Base-by-base conservation (phyloP, 23 tunicate genomes). In the Clavelina lepadiformis region DNA sequence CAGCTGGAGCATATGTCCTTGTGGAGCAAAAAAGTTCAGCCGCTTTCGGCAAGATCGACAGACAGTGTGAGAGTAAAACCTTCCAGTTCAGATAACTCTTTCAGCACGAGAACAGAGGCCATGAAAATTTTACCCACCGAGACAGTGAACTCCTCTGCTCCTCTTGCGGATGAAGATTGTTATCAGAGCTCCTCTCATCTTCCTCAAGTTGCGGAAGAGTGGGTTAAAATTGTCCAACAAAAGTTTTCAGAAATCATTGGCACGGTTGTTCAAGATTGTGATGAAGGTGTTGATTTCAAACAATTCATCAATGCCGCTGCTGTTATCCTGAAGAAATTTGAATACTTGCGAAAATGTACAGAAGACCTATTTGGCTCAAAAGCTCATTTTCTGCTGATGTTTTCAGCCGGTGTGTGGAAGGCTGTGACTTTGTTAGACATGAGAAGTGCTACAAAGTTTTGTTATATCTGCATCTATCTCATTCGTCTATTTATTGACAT, bases 11-110 rank as follows among this genome's bases (percentile, higher is more conserved):
- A 57, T 20, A 8, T 68, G 27, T 35, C 69, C 31, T 25, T 31
- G 35, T 78, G 61, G 60, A 38, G 41, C 1, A 68, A 58, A 31
- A 36, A 63, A 3, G 84, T 78, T 46, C 84, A 78, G 32, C 74
- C 84, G 33, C 29, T 35, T 19, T 21, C 53, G 5, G 72, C 50
- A n/a, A 46, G 56, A 36, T 54, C 26, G 27, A 37, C 18, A 31
- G 38, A 34, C 6, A 31, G 25, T 15, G 61, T 11, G 33, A 71
- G 61, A 34, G 13, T 35, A 2, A 78, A 66, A 33, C 28, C 47
- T 4, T 13, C 61, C 23, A 38, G 41, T 63, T 18, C 84, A 18
- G 75, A 47, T 4, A 65, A 73, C 3, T 13, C 72, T 5, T 13
- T 36, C 5, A 46, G 56, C 3, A 24, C 47, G 21, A 13, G 56